Base-by-base conservation (phyloP, 1,140 invertebrate genomes). In the Brachionus asplanchnoidis region DNA sequence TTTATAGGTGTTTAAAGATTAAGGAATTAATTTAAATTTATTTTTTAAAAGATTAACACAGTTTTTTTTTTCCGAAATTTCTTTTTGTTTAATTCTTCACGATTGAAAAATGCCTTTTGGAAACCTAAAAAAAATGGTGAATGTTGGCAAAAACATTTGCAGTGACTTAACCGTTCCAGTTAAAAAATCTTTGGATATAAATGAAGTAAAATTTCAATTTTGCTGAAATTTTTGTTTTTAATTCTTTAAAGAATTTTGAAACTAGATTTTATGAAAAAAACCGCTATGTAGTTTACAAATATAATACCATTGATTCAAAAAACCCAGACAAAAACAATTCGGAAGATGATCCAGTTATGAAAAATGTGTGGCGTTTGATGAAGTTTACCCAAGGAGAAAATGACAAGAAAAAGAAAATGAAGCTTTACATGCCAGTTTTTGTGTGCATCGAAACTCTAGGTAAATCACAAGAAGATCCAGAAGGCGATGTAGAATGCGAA, bases 311-410 rank as follows among this genome's bases (percentile, higher is more conserved):
- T 12, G 79, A 82, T 17, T 44, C 53, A 46, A 60, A 65, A 36
- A 36, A 40, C 9, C 32, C 53, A 14, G 42, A 82, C 11, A 60
- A 65, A 44, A 82, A 68, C 23, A 42, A 28, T 11, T 20, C 32
- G 32, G 79, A 53, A 28, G 65, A 82, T 40, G 79, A 82, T 82
- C 26, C 53, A 20, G 65, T 28, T 0, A 46, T 46, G 44, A 46
- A 46, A 46, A 46, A 46, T 46, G 44, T 46, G 11, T 46, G 44
- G 44, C 44, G 44, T 3, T 46, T 46, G 12, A 46, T 46, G 44
- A 80, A 80, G 12, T 80, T 56, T 65, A 80, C 79, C 17, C 79
- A 82, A 36, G 79, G 79, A 42, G 79, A 82, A 12, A 82, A 82
- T 65, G 53, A 82, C 9, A 28, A 28, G 32, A 82, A 82, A 68